phyloP scores from a whole-genome alignment of 1,140 invertebrate species.

The Wiebesia pumilae region DNA sequence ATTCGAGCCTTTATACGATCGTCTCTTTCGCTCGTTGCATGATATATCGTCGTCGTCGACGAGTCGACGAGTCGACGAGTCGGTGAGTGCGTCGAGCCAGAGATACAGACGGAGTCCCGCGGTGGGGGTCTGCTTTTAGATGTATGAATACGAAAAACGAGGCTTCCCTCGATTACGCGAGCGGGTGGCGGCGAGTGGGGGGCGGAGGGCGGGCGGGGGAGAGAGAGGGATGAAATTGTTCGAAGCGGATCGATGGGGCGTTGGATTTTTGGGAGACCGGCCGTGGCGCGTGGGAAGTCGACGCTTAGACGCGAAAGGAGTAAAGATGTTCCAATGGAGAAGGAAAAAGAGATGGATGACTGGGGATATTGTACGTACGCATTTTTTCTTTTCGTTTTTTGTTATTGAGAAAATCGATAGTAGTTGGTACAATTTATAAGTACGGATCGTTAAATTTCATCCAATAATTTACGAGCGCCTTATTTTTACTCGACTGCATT shows the following conservation, averaged over 20 bases:
- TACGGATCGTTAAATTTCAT: too few relatives aligned
- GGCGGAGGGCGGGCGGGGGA: too few relatives aligned
- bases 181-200: too few relatives aligned
- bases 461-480: too few relatives aligned
- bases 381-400: background rate
- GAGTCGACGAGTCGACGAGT: conserved; percentile 35
- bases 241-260: conserved; percentile 3
- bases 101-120: background rate
- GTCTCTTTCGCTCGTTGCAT: conserved; percentile 61
- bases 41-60: conserved; percentile 66
- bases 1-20: conserved; percentile 52
- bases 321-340: background rate
- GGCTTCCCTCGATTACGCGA: conserved; percentile 52
- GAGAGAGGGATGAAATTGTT: background rate
- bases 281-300: background rate
- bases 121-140: conserved; percentile 39
- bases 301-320: background rate
- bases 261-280: background rate
- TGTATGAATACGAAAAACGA: conserved; percentile 66
- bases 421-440: too few relatives aligned
- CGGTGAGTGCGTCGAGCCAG: background rate
- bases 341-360: background rate
- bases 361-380: background rate
- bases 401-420: too few relatives aligned
- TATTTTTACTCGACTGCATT: too few relatives aligned